Evolutionary conservation across 1,140 invertebrate species (phyloP), one percentile per base, ranked within the genome.

Genomic region (Chrysoperla carnea): DNA sequence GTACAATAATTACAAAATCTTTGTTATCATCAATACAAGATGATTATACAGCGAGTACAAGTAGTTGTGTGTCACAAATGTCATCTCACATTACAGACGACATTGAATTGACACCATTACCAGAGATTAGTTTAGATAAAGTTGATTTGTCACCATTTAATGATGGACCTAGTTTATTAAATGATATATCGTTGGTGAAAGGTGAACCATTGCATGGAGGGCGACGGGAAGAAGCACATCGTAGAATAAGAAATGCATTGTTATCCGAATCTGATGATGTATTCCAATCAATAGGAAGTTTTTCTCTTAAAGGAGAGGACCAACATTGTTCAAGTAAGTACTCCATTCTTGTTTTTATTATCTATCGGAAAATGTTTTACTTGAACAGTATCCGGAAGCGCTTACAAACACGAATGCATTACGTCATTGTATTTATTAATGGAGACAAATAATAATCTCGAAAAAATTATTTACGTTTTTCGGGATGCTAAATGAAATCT

Each of bases 281-380:
- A 58, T 73, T 73, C 55, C 70, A 69, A 49, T 68, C 70, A 48
- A 72, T 74, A 67, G 70, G 69, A 48, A 67, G 67, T 47, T 73
- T 70, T 60, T 72, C 76, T 55, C 60, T 80, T 44, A 76, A 81
- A 60, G 83, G 79, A 4, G 78, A 81, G 56, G 81, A 84, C 59
- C 81, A 84, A 61, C 69, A 75, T 58, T 66, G 65, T 56, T 52
- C 65, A 60, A 66, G 68, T 70, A 66, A 52, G 41, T 35, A 37
- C n/a, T n/a, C n/a, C n/a, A n/a, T 42, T 40, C 41, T 46, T 33
- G 17, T 17, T 39, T 15, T 5, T 39, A 29, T 23, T 23, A 3
- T 23, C 17, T 23, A 5, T 2, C 5, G 17, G 17, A 23, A 23
- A 3, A 23, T 23, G 17, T 23, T 23, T 23, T 23, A 23, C 5